phyloP scores from a whole-genome alignment of 2,888 invertebrate genomes.

The Myopa tessellatipennis region DNA sequence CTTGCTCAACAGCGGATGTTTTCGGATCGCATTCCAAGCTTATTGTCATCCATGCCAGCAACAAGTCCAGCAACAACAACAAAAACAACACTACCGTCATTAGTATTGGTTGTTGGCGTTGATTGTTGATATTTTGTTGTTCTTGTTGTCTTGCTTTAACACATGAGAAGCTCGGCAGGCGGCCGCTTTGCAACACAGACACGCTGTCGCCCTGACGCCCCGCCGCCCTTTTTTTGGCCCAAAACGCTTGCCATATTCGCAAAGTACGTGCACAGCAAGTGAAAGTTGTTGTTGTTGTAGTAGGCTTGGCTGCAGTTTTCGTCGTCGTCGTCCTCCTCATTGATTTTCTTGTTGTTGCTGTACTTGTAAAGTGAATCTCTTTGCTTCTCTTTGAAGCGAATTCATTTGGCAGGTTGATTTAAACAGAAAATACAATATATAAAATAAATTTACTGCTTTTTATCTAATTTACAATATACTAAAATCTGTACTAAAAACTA shows the following conservation, averaged over 20 bases:
- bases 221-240: background rate
- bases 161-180: too few relatives aligned
- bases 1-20: too few relatives aligned
- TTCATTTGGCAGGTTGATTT: too few relatives aligned
- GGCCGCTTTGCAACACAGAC: too few relatives aligned
- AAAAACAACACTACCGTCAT: background rate
- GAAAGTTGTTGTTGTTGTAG: constrained; percentile 24
- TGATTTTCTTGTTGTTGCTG: background rate
- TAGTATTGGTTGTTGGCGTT: background rate
- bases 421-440: too few relatives aligned
- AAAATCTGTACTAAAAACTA: too few relatives aligned
- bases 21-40: background rate
- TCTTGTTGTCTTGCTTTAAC: background rate
- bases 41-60: background rate
- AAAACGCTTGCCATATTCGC: background rate
- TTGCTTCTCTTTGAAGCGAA: too few relatives aligned
- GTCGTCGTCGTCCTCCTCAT: background rate
- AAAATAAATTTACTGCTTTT: too few relatives aligned
- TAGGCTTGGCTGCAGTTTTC: background rate
- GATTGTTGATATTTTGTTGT: background rate
- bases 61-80: too few relatives aligned
- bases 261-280: constrained; percentile 7
- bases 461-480: too few relatives aligned
- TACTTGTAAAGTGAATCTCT: too few relatives aligned
- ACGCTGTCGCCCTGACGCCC: too few relatives aligned